These are phyloP conservation scores for Leptopilina syphax DNA, from an alignment of 2,888 invertebrate species.

Conservation along the genomic window DNA sequence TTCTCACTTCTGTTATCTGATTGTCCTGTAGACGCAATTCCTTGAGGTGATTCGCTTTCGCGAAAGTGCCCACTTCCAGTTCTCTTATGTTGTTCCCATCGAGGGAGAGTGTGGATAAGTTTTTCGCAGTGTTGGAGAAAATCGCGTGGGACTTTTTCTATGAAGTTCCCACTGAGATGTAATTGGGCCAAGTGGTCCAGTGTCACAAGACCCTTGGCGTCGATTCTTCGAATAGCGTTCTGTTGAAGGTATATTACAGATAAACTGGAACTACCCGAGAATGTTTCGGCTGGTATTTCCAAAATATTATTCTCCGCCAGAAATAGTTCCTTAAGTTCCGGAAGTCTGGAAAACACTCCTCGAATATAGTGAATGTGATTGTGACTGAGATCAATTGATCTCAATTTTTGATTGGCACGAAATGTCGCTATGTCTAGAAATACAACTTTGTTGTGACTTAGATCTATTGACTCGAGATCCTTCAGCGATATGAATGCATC, in stretches of 20 bases:
- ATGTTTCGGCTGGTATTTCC: slow-evolving; percentile 89
- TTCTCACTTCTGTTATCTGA: slow-evolving; percentile 82
- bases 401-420: slow-evolving; percentile 85
- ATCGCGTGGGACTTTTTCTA: slow-evolving; percentile 87
- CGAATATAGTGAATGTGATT: slow-evolving; percentile 92
- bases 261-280: slow-evolving; percentile 86
- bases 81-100: slow-evolving; percentile 91
- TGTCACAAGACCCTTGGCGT: slow-evolving; percentile 87
- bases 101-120: slow-evolving; percentile 88
- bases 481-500: slow-evolving; percentile 86
- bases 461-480: slow-evolving; percentile 88
- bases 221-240: slow-evolving; percentile 88
- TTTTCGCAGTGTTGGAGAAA: slow-evolving; percentile 87
- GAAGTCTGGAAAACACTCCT: slow-evolving; percentile 89
- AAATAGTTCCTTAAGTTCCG: slow-evolving; percentile 89
- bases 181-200: slow-evolving; percentile 88
- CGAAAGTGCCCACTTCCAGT: slow-evolving; percentile 89
- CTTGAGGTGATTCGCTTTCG: slow-evolving; percentile 84
- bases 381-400: slow-evolving; percentile 91
- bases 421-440: slow-evolving; percentile 86
- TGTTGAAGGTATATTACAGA: slow-evolving; percentile 91
- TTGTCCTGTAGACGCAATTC: slow-evolving; percentile 93
- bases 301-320: slow-evolving; percentile 93
- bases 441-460: slow-evolving; percentile 92
- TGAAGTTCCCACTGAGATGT: slow-evolving; percentile 91